Base-by-base conservation (phyloP, 2,113 vertebrate species). In the Rhineura floridana region DNA sequence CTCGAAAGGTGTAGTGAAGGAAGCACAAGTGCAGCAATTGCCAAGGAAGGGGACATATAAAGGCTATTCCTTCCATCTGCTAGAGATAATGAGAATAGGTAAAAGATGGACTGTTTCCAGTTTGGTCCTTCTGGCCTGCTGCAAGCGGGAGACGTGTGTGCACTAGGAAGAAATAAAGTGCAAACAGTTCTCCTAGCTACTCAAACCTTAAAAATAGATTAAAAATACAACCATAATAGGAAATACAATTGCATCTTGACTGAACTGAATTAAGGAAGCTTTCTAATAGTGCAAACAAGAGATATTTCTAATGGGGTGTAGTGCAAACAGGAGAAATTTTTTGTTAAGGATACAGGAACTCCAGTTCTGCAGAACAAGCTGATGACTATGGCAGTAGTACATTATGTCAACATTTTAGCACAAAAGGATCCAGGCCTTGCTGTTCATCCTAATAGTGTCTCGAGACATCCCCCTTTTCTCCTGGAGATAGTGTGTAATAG, bases 281-380 rank as follows among this genome's bases (percentile, higher is more conserved):
- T 90, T 92, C 70, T 89, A 93, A 72, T 85, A 95, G 92, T 93
- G 95, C 92, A 95, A 95, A 92, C 0, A 90, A 36, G 63, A 93
- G 50, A 69, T 78, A 81, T 46, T 81, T 5, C n/a, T n/a, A 93
- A 72, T 81, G 25, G 69, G 86, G 89, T 17, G 28, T 85, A 95
- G 92, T 93, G 95, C 92, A 95, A 95, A 92, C 0, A 90, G 42
- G 63, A 93, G 50, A 69, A 78, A 81, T 46, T 81, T 5, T 55
- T 94, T 88, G 88, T 88, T 90, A 87, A 93, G 90, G 90, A 91
- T 76, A 90, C 3, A 46, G 25, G 17, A 65, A 23, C 44, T 79
- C 78, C 83, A 55, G 36, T 81, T 46, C 25, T 36, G n/a, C 44
- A 52, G 62, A 83, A 67, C 67, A 87, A 33, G 30, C 69, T 85